phyloP scores from a whole-genome alignment of 2,888 invertebrate genomes.

The Cryptocephalus moraei region DNA sequence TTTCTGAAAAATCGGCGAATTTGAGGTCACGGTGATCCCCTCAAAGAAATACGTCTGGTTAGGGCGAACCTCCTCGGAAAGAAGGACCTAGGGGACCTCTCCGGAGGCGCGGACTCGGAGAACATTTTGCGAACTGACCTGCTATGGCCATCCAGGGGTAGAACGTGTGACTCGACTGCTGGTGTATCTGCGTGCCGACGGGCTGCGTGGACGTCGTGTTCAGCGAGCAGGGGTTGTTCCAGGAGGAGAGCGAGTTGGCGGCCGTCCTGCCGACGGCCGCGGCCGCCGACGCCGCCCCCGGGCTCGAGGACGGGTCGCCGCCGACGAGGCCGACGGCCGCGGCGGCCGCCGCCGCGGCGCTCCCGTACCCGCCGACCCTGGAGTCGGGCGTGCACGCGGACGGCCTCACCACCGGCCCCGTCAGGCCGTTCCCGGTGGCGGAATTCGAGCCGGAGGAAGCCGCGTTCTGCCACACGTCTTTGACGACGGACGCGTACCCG shows the following conservation, averaged over 20 bases:
- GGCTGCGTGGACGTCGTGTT: constrained; percentile 72
- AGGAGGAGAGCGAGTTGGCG: constrained; percentile 56
- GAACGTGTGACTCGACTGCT: constrained; percentile 88
- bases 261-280: constrained; percentile 45
- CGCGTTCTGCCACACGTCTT: constrained; percentile 60
- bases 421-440: constrained; percentile 51
- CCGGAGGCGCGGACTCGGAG: no score
- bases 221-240: constrained; percentile 83
- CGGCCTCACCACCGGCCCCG: constrained; percentile 66
- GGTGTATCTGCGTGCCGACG: constrained; percentile 74
- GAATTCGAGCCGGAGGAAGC: constrained; percentile 50
- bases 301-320: constrained; percentile 63
- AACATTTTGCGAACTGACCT: constrained; percentile 57
- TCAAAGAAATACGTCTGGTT: no score
- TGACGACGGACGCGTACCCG: constrained; percentile 59
- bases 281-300: constrained; percentile 57
- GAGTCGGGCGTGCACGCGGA: constrained; percentile 87
- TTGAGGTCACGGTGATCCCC: no score
- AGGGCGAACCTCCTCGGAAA: no score
- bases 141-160: constrained; percentile 99
- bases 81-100: no score
- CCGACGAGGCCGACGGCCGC: constrained; percentile 59
- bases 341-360: constrained; percentile 59
- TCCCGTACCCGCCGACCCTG: constrained; percentile 65
- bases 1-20: no score